Base-by-base conservation (phyloP, 2,888 invertebrate genomes). In the Lordiphosa andalusiaca region DNA sequence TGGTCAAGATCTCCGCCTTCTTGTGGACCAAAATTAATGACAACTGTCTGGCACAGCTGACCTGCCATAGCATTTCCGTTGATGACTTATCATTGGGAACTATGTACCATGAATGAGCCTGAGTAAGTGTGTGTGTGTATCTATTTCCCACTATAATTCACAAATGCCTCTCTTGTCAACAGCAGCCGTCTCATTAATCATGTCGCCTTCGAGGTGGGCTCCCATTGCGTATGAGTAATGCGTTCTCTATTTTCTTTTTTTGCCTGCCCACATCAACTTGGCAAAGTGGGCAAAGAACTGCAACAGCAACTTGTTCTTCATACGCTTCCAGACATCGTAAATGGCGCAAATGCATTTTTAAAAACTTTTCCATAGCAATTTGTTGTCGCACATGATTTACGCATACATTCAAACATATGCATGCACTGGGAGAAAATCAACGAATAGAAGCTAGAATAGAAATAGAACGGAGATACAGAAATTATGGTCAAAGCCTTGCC, bases 61-160 rank as follows among this genome's bases (percentile, higher is more conserved):
- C 44, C 52, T 33, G 35, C 33, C 25, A 36, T 13, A 36, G 47
- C 19, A n/a, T 50, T 63, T 72, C 54, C 68, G 67, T 74, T 83
- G 84, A 84, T 80, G 84, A 73, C 80, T 72, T 84, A 84, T 84
- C 83, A 84, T 83, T 53, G 46, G 49, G 53, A 54, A 52, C 53
- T 63, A 54, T 48, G 48, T 42, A 13, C 12, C 19, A 19, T 19
- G 19, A 19, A n/a, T 19, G 16, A 16, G 33, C 36, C n/a, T n/a
- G 12, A 6, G 12, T 23, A 9, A 23, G 13, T 38, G 9, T 16
- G 6, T 36, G n/a, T 47, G 19, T 23, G 12, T 42, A 16, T 60
- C 54, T 83, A 81, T 73, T 82, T 75, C 63, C 65, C 54, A 67
- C 67, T 56, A 73, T 84, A 81, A 81, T 77, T 84, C 82, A 76